Evolutionary conservation across 2,888 invertebrate species (phyloP), one percentile per base, ranked within the genome.

Genomic region (Mythimna pallens): DNA sequence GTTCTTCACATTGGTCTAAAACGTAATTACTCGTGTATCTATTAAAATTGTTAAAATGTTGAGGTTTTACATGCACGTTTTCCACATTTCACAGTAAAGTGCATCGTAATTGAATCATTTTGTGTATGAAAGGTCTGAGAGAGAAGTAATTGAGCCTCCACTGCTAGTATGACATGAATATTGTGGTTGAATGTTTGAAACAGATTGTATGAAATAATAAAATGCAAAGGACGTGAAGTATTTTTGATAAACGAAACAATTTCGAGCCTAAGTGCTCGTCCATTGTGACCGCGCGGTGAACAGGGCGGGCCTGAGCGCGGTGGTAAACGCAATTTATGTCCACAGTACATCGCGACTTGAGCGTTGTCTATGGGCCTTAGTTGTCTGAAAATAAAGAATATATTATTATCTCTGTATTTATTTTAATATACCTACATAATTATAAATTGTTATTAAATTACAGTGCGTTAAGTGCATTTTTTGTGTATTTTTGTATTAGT

Each of bases 81-180:
- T 65, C 25, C 64, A 50, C 22, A 81, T 73, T 54, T 63, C 34
- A n/a, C n/a, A 70, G 72, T 71, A 58, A 70, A 78, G 68, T 78
- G 78, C 72, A 83, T 75, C 55, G 71, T 70, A 76, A 83, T 78
- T 67, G 75, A 76, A 83, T 78, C 73, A 69, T 75, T 80, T 78
- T 81, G 83, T 67, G 72, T 68, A 67, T 54, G 66, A 66, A 65
- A 47, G 50, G 47, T 63, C 57, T 73, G 43, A 30, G 69, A 73
- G 73, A 47, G 30, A 59, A 76, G 62, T 72, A 80, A 76, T 76
- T 76, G 76, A 66, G 71, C 61, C 47, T 54, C 34, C 22, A 25
- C 65, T 55, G 50, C 57, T 50, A 43, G 25, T 50, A 55, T 61
- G 65, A 70, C 62, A 22, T 3, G 62, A 62, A n/a, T 65, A 43